A percentile compares a stretch with the other conserved stretches of the same genome.
phyloP scores from a whole-genome alignment of 2,113 vertebrate species.

The Pheucticus melanocephalus region DNA sequence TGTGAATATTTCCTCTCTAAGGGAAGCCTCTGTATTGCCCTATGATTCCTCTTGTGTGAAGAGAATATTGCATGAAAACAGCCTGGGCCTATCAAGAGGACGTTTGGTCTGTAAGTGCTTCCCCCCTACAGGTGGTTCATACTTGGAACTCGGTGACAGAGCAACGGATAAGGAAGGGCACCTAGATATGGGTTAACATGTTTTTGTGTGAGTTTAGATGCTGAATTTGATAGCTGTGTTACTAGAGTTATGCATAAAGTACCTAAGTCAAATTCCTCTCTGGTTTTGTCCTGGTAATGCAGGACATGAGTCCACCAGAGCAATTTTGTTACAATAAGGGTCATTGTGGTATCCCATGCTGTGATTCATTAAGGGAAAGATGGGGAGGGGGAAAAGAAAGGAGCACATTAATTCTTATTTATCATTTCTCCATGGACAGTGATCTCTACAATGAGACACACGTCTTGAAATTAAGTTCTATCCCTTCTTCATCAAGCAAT shows the following conservation, averaged over 20 bases:
- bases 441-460: not conserved
- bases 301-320: not conserved
- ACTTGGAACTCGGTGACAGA: not conserved
- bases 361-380: not conserved
- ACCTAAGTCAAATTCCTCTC: not conserved
- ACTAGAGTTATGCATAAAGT: not conserved
- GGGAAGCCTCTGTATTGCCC: not conserved
- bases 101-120: not conserved
- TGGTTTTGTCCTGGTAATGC: not conserved
- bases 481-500: not conserved
- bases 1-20: not conserved
- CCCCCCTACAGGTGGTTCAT: not conserved
- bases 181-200: not conserved
- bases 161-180: not conserved
- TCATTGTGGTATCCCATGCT: not conserved
- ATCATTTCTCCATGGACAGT: not conserved
- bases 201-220: not conserved
- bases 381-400: fast-evolving
- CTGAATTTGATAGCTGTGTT: not conserved
- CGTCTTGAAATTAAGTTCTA: not conserved
- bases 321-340: not conserved
- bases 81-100: not conserved
- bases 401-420: not conserved
- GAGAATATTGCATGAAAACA: not conserved
- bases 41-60: not conserved